Percentiles rank a stretch among this genome's conserved stretches.
Evolutionary conservation across 2,797 vertebrate genomes (phyloP).

Genomic region (Enteromius viviparus): DNA sequence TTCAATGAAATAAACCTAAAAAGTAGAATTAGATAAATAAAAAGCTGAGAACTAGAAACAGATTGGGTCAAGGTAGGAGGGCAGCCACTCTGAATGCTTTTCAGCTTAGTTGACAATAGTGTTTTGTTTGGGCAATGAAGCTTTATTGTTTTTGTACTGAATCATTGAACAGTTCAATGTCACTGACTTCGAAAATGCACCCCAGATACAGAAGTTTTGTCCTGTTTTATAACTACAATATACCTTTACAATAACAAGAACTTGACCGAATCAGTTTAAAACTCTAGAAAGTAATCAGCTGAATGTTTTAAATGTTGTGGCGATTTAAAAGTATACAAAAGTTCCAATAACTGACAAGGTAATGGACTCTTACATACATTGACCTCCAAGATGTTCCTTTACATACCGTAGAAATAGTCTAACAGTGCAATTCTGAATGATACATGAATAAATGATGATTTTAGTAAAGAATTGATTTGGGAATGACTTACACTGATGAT

Average conservation of each 20-base stretch:
- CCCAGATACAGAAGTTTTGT: background rate
- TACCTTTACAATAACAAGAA: background rate
- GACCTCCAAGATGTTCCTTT: background rate
- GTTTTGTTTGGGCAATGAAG: constrained; percentile 8
- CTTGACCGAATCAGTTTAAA: background rate
- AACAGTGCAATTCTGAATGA: background rate
- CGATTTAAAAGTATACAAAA: no score
- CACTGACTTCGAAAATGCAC: background rate
- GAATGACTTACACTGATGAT: background rate
- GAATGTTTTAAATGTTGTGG: no score
- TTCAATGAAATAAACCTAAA: background rate
- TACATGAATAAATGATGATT: background rate
- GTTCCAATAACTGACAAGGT: background rate
- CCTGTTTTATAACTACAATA: background rate
- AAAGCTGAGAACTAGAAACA: background rate
- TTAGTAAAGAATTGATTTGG: background rate
- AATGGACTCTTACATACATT: background rate
- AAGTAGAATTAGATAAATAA: background rate
- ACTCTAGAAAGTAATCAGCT: background rate
- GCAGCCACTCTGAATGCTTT: background rate
- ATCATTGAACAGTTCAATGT: constrained; percentile 6
- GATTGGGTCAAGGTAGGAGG: constrained; percentile 1
- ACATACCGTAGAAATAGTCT: background rate
- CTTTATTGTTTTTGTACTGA: background rate
- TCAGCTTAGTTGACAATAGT: background rate